These are phyloP conservation scores for Halictus rubicundus DNA, from an alignment of 1,140 invertebrate species.

Conservation along the genomic window DNA sequence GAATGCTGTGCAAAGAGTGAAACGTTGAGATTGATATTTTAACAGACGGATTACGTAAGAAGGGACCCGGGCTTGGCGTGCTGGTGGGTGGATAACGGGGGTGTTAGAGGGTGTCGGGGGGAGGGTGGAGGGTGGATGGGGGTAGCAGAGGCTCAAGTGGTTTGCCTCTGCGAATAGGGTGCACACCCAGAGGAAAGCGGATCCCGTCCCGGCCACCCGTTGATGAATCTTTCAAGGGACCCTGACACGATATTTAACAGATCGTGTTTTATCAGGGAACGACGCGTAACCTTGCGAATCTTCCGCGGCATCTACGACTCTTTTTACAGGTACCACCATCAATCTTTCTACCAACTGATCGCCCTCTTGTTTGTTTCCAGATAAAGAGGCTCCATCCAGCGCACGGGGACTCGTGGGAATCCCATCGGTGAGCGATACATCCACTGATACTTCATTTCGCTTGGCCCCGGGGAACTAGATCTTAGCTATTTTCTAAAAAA, in stretches of 20 bases:
- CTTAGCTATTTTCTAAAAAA: too few relatives aligned
- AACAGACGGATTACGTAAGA: slow-evolving; percentile 78
- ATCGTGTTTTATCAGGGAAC: slow-evolving; percentile 1
- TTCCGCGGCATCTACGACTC: background rate
- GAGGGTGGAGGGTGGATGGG: background rate
- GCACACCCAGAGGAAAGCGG: slow-evolving; percentile 28
- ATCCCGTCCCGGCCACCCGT: slow-evolving; percentile 32
- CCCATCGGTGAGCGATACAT: slow-evolving; percentile 4
- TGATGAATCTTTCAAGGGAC: slow-evolving; percentile 46
- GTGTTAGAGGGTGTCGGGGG: too few relatives aligned
- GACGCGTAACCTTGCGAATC: slow-evolving; percentile 30
- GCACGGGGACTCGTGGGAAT: background rate
- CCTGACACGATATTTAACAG: slow-evolving; percentile 50
- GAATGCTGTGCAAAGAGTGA: slow-evolving; percentile 74
- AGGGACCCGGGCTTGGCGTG: slow-evolving; percentile 41
- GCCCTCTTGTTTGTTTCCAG: background rate
- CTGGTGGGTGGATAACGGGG: too few relatives aligned
- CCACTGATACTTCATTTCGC: background rate
- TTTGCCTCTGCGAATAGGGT: slow-evolving; percentile 54
- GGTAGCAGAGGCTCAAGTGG: slow-evolving; percentile 11
- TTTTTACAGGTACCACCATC: background rate
- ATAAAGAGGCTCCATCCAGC: background rate
- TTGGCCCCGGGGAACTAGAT: too few relatives aligned
- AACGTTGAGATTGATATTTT: slow-evolving; percentile 80
- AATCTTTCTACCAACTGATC: background rate